A percentile compares a stretch with the other conserved stretches of the same genome.
Conservation (phyloP, 2,113 vertebrate species). For the Bombycilla garrulus region DNA sequence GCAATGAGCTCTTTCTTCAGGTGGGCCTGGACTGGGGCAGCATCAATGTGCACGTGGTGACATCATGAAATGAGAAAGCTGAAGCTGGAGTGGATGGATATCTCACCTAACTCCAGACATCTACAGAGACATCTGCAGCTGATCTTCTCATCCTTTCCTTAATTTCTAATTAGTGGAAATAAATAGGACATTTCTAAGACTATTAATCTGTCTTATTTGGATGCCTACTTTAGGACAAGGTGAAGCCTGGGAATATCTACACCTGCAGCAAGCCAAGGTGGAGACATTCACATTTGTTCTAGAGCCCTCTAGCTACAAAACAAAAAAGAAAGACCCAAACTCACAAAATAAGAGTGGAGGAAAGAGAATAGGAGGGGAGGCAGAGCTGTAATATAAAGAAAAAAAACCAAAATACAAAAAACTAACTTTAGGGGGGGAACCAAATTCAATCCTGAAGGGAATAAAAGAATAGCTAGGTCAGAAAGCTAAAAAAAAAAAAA, state of each 20-base stretch:
- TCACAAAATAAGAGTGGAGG: not conserved
- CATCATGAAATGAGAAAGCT: not conserved
- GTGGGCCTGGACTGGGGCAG: not conserved
- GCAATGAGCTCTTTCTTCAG: not conserved
- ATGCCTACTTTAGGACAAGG: not conserved
- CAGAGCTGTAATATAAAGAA: not conserved
- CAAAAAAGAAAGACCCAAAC: not conserved
- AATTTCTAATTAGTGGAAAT: not conserved
- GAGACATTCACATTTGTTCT: not conserved
- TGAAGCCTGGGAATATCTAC: not conserved
- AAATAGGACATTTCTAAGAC: not conserved
- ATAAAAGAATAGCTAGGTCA: not conserved
- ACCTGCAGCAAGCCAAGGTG: not conserved
- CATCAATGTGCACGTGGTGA: accelerated
- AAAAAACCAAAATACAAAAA: not conserved
- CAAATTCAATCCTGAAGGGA: not conserved
- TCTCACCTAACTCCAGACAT: not conserved
- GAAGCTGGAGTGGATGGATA: not conserved
- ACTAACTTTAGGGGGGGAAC: not conserved
- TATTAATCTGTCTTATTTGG: not conserved
- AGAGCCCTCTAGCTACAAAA: not conserved
- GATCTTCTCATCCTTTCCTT: not conserved
- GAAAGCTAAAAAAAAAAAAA: not conserved
- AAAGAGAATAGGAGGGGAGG: not conserved
- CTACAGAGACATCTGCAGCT: not conserved